phyloP scores from a whole-genome alignment of 2,888 invertebrate genomes.

The Agonopterix subpropinquella region DNA sequence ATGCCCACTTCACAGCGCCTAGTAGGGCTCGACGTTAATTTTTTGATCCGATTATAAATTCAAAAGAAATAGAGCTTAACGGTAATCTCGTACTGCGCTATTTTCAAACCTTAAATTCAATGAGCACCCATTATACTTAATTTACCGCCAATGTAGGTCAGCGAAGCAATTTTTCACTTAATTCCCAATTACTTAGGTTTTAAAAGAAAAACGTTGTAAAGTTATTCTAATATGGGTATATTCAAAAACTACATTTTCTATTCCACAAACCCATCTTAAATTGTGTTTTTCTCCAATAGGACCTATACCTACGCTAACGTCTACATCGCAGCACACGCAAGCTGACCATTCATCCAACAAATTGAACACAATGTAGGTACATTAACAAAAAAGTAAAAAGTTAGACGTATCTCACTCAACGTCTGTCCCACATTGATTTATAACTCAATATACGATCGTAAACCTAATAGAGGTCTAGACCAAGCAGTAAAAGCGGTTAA shows the following conservation, averaged over 20 bases:
- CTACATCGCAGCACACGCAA: not conserved
- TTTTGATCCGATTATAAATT: constrained; percentile 34
- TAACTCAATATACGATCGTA: constrained; percentile 22
- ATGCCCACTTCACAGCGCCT: constrained; percentile 28
- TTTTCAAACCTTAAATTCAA: too few species aligned
- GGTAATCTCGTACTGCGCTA: too few species aligned
- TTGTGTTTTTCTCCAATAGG: too few species aligned
- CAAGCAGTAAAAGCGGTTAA: not conserved
- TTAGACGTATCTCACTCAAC: not conserved
- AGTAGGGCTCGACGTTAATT: constrained; percentile 24
- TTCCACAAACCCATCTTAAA: too few species aligned
- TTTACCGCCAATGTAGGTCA: too few species aligned
- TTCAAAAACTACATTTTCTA: too few species aligned
- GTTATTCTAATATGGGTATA: too few species aligned
- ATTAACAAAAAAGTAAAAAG: constrained; percentile 30
- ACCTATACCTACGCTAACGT: not conserved
- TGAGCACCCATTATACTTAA: too few species aligned
- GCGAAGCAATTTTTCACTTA: too few species aligned
- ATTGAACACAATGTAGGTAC: constrained; percentile 15
- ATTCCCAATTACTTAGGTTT: too few species aligned
- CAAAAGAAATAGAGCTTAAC: too few species aligned
- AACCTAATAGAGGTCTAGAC: constrained; percentile 17
- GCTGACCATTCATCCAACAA: not conserved
- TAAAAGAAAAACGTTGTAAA: too few species aligned
- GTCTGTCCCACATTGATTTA: constrained; percentile 17